Conservation (phyloP, 2,797 vertebrate species). For the Poeciliopsis infans region DNA sequence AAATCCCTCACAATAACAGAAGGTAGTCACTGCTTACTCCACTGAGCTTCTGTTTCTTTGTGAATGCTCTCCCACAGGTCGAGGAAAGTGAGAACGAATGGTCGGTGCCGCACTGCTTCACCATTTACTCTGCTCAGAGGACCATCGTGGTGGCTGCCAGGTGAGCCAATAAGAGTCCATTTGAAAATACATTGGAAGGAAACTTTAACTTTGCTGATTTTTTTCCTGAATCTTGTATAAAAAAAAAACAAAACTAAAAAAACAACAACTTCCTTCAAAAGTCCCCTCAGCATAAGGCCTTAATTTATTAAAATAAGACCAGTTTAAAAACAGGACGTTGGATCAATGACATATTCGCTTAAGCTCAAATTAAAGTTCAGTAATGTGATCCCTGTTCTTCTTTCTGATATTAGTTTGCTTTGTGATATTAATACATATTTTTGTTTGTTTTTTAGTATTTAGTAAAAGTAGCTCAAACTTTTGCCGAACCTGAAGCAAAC, state of each 20-base stretch:
- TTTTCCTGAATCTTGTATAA: too few species aligned
- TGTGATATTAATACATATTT: neutral
- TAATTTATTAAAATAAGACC: neutral
- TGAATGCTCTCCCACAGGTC: slow-evolving; percentile 76
- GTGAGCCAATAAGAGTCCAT: slow-evolving; percentile 66
- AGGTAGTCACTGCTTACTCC: rapidly evolving
- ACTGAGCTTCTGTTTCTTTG: neutral
- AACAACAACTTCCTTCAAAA: neutral
- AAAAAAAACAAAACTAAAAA: neutral
- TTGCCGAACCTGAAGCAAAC: neutral
- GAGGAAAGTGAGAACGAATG: slow-evolving; percentile 91
- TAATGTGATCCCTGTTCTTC: neutral
- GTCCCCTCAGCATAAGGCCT: neutral
- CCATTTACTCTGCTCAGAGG: slow-evolving; percentile 93
- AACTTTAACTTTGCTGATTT: neutral
- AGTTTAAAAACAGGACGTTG: neutral
- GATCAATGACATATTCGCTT: neutral
- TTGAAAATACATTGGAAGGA: neutral
- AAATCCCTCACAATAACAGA: neutral
- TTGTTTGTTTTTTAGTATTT: too few species aligned
- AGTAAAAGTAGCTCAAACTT: neutral
- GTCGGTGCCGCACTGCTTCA: slow-evolving; percentile 94
- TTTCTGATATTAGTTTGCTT: neutral
- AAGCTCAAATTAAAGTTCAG: neutral
- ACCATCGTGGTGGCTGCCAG: slow-evolving; percentile 95